Evolutionary conservation across 92 coral and sea anemone genomes (phyloP).

Genomic region (Porites evermanni): DNA sequence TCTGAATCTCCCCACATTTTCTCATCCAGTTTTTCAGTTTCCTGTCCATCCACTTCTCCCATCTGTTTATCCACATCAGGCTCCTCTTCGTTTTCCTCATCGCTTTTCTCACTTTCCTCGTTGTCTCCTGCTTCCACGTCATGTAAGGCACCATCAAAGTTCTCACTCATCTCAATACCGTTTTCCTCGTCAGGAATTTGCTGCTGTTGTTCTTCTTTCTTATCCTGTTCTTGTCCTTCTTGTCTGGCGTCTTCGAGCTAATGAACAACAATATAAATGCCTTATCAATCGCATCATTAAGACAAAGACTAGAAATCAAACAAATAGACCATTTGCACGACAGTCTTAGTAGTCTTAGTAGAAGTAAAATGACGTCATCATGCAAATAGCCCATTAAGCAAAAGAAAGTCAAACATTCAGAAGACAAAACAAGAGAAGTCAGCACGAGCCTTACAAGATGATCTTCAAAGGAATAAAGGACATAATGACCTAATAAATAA

Average conservation of each 20-base stretch:
- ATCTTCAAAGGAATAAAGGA: no score
- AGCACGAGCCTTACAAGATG: no score
- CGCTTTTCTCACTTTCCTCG: slow-evolving; percentile 61
- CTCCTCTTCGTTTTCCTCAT: slow-evolving; percentile 72
- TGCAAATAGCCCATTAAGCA: no score
- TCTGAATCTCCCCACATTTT: slow-evolving; percentile 99
- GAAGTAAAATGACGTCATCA: no score
- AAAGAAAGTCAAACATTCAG: no score
- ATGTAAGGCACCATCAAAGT: slow-evolving; percentile 89
- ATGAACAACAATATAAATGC: not conserved
- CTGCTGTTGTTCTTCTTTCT: slow-evolving; percentile 76
- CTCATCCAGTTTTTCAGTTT: slow-evolving; percentile 87
- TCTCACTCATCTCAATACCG: slow-evolving; percentile 97
- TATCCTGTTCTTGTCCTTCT: slow-evolving; percentile 80
- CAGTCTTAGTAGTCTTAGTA: no score
- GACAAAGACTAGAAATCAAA: no score
- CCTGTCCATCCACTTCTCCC: slow-evolving; percentile 96
- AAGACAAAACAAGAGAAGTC: no score
- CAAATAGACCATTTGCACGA: no score
- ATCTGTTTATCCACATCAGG: slow-evolving; percentile 89
- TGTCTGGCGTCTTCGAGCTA: slow-evolving; percentile 83
- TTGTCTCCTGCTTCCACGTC: slow-evolving; percentile 83
- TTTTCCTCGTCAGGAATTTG: slow-evolving; percentile 93
- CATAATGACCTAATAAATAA: no score
- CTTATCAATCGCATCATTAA: not conserved